Evolutionary conservation across 2,113 vertebrate species (phyloP).

Genomic region (Lethenteron camtschaticum): DNA sequence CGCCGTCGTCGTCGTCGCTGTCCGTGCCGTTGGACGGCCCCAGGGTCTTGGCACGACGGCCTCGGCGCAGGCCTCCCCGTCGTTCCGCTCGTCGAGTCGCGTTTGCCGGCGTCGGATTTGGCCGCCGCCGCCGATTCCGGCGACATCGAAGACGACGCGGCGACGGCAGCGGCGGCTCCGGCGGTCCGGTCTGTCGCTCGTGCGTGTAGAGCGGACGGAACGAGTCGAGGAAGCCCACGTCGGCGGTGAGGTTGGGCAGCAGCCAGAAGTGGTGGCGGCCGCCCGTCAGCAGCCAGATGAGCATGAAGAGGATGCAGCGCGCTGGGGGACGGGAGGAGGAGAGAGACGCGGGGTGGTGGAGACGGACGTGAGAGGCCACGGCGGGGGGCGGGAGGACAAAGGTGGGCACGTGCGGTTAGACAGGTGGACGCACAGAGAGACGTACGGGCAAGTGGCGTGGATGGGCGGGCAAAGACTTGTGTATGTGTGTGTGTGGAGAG

Average conservation of each 20-base stretch:
- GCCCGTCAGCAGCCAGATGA: slow-evolving; percentile 91
- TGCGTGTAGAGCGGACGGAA: slow-evolving; percentile 95
- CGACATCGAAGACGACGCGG: slow-evolving; percentile 24
- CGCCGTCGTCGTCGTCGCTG: slow-evolving; percentile 24
- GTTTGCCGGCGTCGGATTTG: slow-evolving; percentile 42
- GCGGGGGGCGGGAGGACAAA: no score
- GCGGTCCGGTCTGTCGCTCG: slow-evolving; percentile 51
- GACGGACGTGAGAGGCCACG: no score
- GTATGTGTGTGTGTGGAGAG: no score
- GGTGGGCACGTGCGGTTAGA: no score
- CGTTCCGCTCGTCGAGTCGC: slow-evolving; percentile 79
- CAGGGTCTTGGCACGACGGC: slow-evolving; percentile 28
- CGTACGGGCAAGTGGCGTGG: no score
- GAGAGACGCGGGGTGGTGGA: no score
- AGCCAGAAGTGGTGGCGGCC: slow-evolving; percentile 99
- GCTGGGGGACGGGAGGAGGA: slow-evolving; percentile 23
- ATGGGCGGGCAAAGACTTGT: no score
- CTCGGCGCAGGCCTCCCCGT: slow-evolving; percentile 38
- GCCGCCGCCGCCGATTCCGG: slow-evolving; percentile 48
- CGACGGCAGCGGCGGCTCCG: slow-evolving; percentile 15
- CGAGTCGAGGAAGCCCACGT: slow-evolving; percentile 94
- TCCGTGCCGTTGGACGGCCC: slow-evolving; percentile 15
- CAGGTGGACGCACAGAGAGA: no score
- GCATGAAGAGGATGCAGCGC: slow-evolving; percentile 85
- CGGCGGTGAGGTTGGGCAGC: slow-evolving; percentile 85